phyloP scores from a whole-genome alignment of 2,113 vertebrate species.

The Motacilla alba region DNA sequence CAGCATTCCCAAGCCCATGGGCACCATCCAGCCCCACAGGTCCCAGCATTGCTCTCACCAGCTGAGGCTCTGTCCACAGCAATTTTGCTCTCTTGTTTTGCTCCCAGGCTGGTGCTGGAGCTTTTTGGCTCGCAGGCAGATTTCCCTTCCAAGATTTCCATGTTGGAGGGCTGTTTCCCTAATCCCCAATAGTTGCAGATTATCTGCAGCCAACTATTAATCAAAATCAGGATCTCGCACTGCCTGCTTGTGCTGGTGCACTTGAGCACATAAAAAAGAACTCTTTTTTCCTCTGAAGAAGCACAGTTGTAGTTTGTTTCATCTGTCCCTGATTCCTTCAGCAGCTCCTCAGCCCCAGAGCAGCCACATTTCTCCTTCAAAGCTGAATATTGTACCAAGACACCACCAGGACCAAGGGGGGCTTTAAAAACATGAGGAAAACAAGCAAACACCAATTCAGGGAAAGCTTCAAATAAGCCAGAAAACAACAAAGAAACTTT shows the following conservation, averaged over 20 bases:
- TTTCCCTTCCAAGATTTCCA: constrained; percentile 19
- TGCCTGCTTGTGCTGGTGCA: background rate
- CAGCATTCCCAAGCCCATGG: rapidly evolving
- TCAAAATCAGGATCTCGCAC: constrained; percentile 17
- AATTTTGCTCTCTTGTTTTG: background rate
- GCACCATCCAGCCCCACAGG: background rate
- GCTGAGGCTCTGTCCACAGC: background rate
- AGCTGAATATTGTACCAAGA: background rate
- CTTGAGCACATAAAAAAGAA: background rate
- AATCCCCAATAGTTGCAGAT: constrained; percentile 22
- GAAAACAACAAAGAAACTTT: background rate
- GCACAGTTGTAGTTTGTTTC: background rate
- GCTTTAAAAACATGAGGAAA: background rate
- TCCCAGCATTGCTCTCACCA: background rate
- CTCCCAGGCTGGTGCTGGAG: background rate
- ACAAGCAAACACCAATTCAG: background rate
- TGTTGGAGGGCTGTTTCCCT: background rate
- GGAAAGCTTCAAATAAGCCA: background rate
- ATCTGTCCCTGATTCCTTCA: background rate
- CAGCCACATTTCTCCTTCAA: background rate
- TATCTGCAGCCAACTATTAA: constrained; percentile 38
- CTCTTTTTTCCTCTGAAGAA: background rate
- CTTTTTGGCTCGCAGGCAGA: background rate
- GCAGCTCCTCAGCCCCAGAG: background rate
- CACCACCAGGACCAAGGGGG: background rate